Percentiles rank a stretch among this genome's conserved stretches.
These are phyloP conservation scores for Brachyhypopomus gauderio DNA, from an alignment of 2,113 vertebrate genomes.

Conservation along the genomic window DNA sequence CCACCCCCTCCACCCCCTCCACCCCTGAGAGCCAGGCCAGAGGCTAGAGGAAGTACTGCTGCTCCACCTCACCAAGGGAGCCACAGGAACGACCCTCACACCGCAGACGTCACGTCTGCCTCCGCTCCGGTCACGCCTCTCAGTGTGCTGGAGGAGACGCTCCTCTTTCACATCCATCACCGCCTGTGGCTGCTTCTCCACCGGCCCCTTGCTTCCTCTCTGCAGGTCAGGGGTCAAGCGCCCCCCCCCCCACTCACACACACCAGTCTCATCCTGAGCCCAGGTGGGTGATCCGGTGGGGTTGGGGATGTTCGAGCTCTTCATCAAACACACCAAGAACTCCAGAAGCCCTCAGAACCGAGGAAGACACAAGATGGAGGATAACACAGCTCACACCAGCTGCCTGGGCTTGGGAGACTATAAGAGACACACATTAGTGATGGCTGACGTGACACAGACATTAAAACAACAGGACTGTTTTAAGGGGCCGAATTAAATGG, in stretches of 20 bases:
- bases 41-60: slow-evolving; percentile 19
- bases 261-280: too few species aligned
- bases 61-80: slow-evolving; percentile 26
- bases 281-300: too few species aligned
- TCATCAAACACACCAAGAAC: too few species aligned
- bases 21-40: background rate
- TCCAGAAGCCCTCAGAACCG: background rate
- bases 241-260: too few species aligned
- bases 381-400: slow-evolving; percentile 39
- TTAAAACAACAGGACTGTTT: slow-evolving; percentile 67
- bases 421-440: slow-evolving; percentile 62
- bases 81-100: background rate
- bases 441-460: slow-evolving; percentile 27
- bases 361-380: background rate
- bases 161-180: slow-evolving; percentile 39
- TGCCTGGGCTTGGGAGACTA: slow-evolving; percentile 58
- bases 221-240: too few species aligned
- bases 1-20: slow-evolving; percentile 45
- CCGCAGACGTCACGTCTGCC: slow-evolving; percentile 31
- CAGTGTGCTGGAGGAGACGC: slow-evolving; percentile 33
- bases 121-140: slow-evolving; percentile 20
- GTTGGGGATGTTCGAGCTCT: too few species aligned
- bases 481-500: slow-evolving; percentile 72
- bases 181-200: slow-evolving; percentile 51
- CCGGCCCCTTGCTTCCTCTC: slow-evolving; percentile 37